Percentiles rank a stretch among this genome's conserved stretches.
Evolutionary conservation across 1,140 invertebrate genomes (phyloP).

Genomic region (Cecropterus lyciades): DNA sequence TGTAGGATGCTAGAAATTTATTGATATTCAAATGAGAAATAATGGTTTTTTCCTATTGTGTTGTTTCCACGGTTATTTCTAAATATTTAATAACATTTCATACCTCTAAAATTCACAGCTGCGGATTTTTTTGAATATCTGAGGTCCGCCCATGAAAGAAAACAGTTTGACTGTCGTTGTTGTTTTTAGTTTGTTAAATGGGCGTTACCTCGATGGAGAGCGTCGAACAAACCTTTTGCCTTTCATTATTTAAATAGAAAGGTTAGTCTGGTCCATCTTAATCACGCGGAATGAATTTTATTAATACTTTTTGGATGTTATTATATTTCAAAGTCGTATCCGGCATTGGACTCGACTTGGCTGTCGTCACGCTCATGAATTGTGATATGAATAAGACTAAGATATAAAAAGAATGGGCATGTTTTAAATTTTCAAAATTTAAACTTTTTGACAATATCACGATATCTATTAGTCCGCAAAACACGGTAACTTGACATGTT

Average conservation of each 20-base stretch:
- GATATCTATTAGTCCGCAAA: background rate
- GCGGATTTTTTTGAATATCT: too few species aligned
- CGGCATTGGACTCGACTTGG: background rate
- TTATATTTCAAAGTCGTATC: background rate
- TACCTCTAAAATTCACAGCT: too few species aligned
- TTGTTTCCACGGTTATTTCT: too few species aligned
- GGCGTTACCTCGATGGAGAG: constrained; percentile 80
- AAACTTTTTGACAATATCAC: background rate
- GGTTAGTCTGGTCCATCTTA: constrained; percentile 66
- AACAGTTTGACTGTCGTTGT: constrained; percentile 37
- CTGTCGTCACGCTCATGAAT: constrained; percentile 8
- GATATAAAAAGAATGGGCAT: constrained; percentile 18
- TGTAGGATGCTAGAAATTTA: too few species aligned
- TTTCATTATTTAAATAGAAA: constrained; percentile 71
- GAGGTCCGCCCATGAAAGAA: background rate
- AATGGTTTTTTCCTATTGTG: too few species aligned
- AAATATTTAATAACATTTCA: too few species aligned
- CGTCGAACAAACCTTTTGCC: constrained; percentile 76
- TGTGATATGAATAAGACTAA: background rate
- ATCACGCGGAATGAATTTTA: constrained; percentile 17
- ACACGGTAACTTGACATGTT: background rate
- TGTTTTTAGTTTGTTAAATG: constrained; percentile 84
- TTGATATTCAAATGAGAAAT: too few species aligned
- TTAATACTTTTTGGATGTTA: background rate
- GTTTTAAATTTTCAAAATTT: background rate